Base-by-base conservation (phyloP, 2,888 invertebrate genomes). In the Himalopsyche kuldschensis region DNA sequence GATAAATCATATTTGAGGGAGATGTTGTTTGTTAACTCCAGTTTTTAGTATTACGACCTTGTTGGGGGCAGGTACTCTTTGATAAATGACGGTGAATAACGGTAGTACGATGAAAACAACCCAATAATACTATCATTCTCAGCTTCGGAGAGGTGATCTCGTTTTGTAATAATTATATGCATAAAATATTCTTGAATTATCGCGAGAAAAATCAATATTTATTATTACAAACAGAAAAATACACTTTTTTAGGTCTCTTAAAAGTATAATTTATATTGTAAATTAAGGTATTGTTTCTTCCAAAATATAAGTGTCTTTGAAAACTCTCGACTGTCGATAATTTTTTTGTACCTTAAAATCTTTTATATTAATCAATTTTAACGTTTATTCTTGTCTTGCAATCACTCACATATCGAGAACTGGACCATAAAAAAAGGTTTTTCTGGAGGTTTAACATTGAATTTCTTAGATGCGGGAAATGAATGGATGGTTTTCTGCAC, bases 31-130 rank as follows among this genome's bases (percentile, higher is more conserved):
- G 69, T 69, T 69, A 69, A 69, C 69, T 69, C 69, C 69, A 69
- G 69, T 69, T 69, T 69, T 69, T 69, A 69, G 69, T 69, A 69
- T 69, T 69, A 69, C 69, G 69, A 69, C 69, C 30, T 69, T 69
- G 69, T 69, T 69, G 30, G 27, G 69, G 69, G 69, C 69, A 69
- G 69, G 69, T 69, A 69, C 69, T 69, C 69, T 69, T 69, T 69
- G 69, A 69, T 69, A 69, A 69, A 69, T 69, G 69, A 69, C 69
- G 69, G 69, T 69, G 69, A 69, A 69, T 69, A 69, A 69, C 69
- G 69, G 27, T 27, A 69, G 69, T 69, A 69, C 30, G 69, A 69
- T 69, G 69, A 69, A 69, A 69, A 69, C 69, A 69, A 69, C 69
- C 69, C 69, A 69, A 69, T 69, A 69, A 69, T 69, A 69, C 69